These are phyloP conservation scores for Nansenia antarctica DNA, from an alignment of 2,113 vertebrate genomes.

Conservation along the genomic window DNA sequence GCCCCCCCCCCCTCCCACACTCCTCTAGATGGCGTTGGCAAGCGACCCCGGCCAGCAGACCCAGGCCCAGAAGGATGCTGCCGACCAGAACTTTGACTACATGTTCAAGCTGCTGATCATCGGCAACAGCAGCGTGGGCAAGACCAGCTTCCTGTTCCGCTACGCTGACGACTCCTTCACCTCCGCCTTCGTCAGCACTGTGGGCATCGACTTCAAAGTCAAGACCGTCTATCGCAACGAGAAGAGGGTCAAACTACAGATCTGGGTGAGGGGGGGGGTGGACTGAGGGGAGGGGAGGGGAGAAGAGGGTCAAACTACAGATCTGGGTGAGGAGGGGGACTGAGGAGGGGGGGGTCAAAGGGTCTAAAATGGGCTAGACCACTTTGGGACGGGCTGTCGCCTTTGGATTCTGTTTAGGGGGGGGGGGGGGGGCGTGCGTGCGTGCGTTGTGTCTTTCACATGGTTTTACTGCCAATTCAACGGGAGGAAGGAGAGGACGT, in stretches of 20 bases:
- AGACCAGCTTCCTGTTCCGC: constrained; percentile 91
- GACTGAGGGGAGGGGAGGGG: no score
- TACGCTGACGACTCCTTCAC: constrained; percentile 90
- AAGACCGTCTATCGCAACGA: constrained; percentile 88
- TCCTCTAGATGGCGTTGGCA: constrained; percentile 79
- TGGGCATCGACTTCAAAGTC: constrained; percentile 93
- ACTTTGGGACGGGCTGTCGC: background rate
- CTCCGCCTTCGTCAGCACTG: constrained; percentile 88
- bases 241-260: constrained; percentile 90
- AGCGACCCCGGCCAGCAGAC: constrained; percentile 63
- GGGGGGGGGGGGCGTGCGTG: no score
- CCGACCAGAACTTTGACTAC: constrained; percentile 91
- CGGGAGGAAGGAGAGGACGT: no score
- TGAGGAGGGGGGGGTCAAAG: background rate
- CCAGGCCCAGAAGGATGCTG: constrained; percentile 75
- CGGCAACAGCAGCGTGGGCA: constrained; percentile 89
- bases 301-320: no score
- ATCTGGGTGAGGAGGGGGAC: background rate
- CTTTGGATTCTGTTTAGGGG: no score
- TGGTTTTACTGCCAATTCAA: no score
- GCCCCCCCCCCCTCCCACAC: background rate
- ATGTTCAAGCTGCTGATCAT: constrained; percentile 93
- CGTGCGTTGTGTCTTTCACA: no score
- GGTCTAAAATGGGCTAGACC: no score
- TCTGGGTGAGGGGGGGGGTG: constrained; percentile 79